Evolutionary conservation across 2,888 invertebrate genomes (phyloP).

Genomic region (Campoplex nolae): DNA sequence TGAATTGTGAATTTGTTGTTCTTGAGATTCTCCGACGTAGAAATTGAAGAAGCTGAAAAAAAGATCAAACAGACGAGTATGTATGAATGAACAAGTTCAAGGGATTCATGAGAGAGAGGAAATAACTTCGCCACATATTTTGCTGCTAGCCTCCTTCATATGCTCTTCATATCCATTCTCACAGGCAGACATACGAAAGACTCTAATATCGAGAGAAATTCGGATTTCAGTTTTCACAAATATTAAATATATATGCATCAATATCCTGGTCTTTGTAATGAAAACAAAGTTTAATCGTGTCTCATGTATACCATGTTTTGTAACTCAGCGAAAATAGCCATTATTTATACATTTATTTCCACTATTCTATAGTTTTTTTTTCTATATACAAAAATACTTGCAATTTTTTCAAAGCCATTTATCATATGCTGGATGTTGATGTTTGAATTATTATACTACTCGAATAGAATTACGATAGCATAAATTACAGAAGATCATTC

Average conservation of each 20-base stretch:
- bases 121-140: slow-evolving; percentile 19
- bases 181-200: no score
- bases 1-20: slow-evolving; percentile 68
- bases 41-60: slow-evolving; percentile 22
- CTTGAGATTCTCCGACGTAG: slow-evolving; percentile 2
- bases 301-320: neutral
- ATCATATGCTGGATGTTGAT: no score
- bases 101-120: slow-evolving; percentile 30
- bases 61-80: slow-evolving; percentile 9
- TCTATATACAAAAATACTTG: neutral
- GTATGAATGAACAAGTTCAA: slow-evolving; percentile 17
- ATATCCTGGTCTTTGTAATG: neutral
- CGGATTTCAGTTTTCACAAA: no score
- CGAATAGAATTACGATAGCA: neutral
- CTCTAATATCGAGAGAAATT: no score
- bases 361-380: neutral
- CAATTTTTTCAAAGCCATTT: neutral
- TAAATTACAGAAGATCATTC: neutral
- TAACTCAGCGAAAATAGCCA: neutral
- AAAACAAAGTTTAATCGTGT: neutral
- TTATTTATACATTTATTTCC: neutral
- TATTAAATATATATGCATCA: no score
- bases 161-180: neutral
- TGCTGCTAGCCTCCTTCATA: neutral
- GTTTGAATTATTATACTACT: neutral